Evolutionary conservation across 2,888 invertebrate species (phyloP).

Genomic region (Oxyteleia sp.): DNA sequence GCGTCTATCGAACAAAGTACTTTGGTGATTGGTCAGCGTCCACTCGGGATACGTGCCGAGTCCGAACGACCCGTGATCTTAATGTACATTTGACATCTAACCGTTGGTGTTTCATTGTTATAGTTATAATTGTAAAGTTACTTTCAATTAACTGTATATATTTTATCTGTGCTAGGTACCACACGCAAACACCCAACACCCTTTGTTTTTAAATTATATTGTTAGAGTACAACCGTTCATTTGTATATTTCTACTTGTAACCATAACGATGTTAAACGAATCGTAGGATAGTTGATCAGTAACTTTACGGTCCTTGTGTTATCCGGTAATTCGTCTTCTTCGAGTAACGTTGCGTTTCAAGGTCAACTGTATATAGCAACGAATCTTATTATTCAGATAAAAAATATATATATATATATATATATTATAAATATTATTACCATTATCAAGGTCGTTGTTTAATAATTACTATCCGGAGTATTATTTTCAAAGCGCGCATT

Average conservation of each 20-base stretch:
- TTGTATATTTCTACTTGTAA: constrained; percentile 72
- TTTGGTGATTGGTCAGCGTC: constrained; percentile 38
- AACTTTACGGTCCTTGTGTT: constrained; percentile 58
- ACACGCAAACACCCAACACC: constrained; percentile 59
- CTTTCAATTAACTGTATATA: constrained; percentile 66
- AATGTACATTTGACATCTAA: constrained; percentile 68
- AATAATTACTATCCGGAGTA: constrained; percentile 62
- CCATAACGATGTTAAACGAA: constrained; percentile 65
- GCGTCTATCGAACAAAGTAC: constrained; percentile 46
- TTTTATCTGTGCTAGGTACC: constrained; percentile 57
- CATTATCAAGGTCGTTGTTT: constrained; percentile 43
- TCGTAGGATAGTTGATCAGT: constrained; percentile 55
- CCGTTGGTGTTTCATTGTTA: constrained; percentile 70
- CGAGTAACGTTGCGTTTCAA: constrained; percentile 57
- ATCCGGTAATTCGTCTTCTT: constrained; percentile 60
- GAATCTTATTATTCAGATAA: constrained; percentile 48
- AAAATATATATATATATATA: constrained; percentile 31
- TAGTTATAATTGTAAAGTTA: constrained; percentile 69
- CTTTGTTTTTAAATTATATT: constrained; percentile 68
- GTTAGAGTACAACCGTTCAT: constrained; percentile 71
- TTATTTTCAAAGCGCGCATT: constrained; percentile 39
- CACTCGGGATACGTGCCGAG: background rate
- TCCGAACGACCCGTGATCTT: constrained; percentile 48
- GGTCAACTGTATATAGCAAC: constrained; percentile 59
- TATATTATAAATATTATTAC: constrained; percentile 23